A percentile compares a stretch with the other conserved stretches of the same genome.
These are phyloP conservation scores for Micropoecilia bifurca DNA, from an alignment of 2,797 vertebrate species.

Conservation along the genomic window DNA sequence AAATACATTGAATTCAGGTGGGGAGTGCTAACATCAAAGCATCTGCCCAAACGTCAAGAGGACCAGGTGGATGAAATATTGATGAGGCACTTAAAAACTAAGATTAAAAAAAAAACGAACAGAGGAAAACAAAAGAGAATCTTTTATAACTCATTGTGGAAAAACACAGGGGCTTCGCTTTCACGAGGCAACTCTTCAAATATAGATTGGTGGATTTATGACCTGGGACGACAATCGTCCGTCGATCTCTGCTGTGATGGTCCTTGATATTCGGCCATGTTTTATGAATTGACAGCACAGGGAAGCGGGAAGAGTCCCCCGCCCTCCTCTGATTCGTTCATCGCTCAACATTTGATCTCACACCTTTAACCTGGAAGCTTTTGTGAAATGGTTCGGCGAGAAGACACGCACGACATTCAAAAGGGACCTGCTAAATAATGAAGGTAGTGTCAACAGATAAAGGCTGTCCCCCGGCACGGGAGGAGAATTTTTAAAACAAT, in stretches of 20 bases:
- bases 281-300: conserved; percentile 85
- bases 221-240: conserved; percentile 74
- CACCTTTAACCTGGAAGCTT: conserved; percentile 67
- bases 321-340: conserved; percentile 75
- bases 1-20: conserved; percentile 76
- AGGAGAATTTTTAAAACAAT: conserved; percentile 81
- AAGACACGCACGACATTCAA: conserved; percentile 4
- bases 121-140: conserved; percentile 75
- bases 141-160: conserved; percentile 72
- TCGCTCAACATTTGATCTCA: conserved; percentile 72
- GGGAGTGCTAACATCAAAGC: conserved; percentile 76
- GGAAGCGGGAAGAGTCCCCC: conserved; percentile 56
- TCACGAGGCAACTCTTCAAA: conserved; percentile 75
- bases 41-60: conserved; percentile 71
- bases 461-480: conserved; percentile 68
- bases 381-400: conserved; percentile 44
- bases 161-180: conserved; percentile 60
- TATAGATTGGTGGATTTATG: conserved; percentile 83
- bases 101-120: conserved; percentile 76
- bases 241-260: conserved; percentile 69
- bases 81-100: conserved; percentile 77
- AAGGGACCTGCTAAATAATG: conserved; percentile 19
- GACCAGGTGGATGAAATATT: conserved; percentile 75
- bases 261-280: conserved; percentile 85
- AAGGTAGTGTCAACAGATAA: conserved; percentile 27